phyloP scores from a whole-genome alignment of 1,140 invertebrate genomes.

The Drosophila lini region DNA sequence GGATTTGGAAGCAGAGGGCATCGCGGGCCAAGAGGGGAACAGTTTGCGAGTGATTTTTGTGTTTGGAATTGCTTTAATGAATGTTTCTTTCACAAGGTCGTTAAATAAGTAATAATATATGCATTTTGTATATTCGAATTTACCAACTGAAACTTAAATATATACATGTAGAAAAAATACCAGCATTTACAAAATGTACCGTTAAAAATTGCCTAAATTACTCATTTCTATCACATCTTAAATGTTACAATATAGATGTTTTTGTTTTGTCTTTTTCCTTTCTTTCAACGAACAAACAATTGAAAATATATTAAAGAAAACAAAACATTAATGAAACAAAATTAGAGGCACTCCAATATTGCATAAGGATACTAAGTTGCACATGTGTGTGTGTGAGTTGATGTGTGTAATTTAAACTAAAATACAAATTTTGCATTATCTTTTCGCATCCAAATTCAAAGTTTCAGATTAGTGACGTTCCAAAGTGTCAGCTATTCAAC shows the following conservation, averaged over 20 bases:
- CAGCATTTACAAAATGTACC: slow-evolving; percentile 75
- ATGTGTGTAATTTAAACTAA: slow-evolving; percentile 28
- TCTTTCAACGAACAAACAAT: slow-evolving; percentile 47
- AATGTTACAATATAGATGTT: slow-evolving; percentile 68
- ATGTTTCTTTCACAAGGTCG: slow-evolving; percentile 40
- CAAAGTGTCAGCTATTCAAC: slow-evolving; percentile 48
- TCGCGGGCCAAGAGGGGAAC: slow-evolving; percentile 64
- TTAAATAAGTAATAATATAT: slow-evolving; percentile 61
- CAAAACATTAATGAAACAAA: slow-evolving; percentile 59
- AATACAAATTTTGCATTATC: slow-evolving; percentile 57
- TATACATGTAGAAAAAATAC: slow-evolving; percentile 67
- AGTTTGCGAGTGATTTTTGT: slow-evolving; percentile 62
- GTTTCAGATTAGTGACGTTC: slow-evolving; percentile 54
- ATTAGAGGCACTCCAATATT: slow-evolving; percentile 84
- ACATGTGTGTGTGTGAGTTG: slow-evolving; percentile 61
- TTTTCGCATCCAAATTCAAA: slow-evolving; percentile 51
- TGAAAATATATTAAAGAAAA: slow-evolving; percentile 42
- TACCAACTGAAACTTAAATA: slow-evolving; percentile 60
- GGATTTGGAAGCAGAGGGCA: slow-evolving; percentile 84
- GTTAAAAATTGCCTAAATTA: slow-evolving; percentile 80
- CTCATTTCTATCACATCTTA: slow-evolving; percentile 77
- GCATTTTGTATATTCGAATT: slow-evolving; percentile 32
- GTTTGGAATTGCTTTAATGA: slow-evolving; percentile 69
- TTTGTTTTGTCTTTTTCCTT: slow-evolving; percentile 31
- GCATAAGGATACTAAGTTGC: slow-evolving; percentile 83